Base-by-base conservation (phyloP, 2,888 invertebrate species). In the Noctuana brunneofusca region DNA sequence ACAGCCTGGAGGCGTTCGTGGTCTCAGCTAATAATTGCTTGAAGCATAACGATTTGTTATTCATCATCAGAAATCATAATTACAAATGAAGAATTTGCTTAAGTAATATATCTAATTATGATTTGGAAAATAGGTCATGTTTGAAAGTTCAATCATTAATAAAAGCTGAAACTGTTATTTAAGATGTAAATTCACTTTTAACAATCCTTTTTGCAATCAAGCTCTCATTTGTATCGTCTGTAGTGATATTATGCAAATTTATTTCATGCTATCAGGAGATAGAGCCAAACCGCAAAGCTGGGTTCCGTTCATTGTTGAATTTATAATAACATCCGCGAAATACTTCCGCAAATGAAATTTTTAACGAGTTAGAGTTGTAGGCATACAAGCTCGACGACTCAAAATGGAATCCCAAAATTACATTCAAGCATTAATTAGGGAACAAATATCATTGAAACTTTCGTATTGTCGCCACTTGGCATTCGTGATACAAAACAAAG, bases 341-440 rank as follows among this genome's bases (percentile, higher is more conserved):
- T 53, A 53, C 53, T 46, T 60, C 46, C 32, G 32, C 6, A 16
- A 20, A 54, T 54, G 68, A 76, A 76, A 75, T 75, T 79, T 84
- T 81, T 81, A 81, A 83, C 79, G 80, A 83, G 38, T 38, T 77
- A 53, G 30, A 32, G 43, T 52, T 58, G 46, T 53, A n/a, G n/a
- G n/a, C n/a, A 70, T 64, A 72, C 67, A 67, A 60, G 50, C 63
- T 60, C 70, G 69, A 73, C 79, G 75, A 35, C 12, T 38, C 38
- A 38, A 14, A 38, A 14, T 70, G 72, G 12, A 74, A 67, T 71
- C 69, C 65, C 67, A 41, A 72, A 80, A 78, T 79, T 75, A 79
- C 69, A 76, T 75, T 67, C 75, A 78, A 79, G 76, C 84, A 83
- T 83, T 83, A 83, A 85, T 84, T 82, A 83, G 74, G 74, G 71